Evolutionary conservation across 2,113 vertebrate species (phyloP).

Genomic region (Pholis gunnellus): DNA sequence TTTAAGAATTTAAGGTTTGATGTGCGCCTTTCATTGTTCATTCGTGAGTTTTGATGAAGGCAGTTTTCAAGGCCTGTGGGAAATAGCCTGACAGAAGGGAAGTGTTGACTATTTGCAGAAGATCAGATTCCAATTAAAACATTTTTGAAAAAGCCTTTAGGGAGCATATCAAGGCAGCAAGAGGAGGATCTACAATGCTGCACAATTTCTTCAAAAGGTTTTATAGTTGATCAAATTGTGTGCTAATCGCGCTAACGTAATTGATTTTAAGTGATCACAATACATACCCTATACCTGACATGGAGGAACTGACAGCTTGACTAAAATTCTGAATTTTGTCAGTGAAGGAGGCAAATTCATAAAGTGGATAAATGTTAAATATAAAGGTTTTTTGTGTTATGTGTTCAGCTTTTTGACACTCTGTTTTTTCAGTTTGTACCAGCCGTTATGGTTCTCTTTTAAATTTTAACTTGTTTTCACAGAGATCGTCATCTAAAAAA

Average conservation of each 20-base stretch:
- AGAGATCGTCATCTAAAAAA: too few relatives aligned
- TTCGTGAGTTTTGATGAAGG: not conserved
- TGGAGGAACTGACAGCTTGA: not conserved
- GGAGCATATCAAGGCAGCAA: not conserved
- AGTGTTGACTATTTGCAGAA: conserved; percentile 12
- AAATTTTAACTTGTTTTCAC: too few relatives aligned
- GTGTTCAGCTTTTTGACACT: not conserved
- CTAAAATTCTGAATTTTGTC: not conserved
- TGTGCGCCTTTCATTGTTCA: not conserved
- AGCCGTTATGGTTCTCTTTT: too few relatives aligned
- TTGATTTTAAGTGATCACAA: not conserved
- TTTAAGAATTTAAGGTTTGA: not conserved
- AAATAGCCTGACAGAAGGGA: not conserved
- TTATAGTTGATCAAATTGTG: too few relatives aligned
- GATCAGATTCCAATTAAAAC: conserved; percentile 2
- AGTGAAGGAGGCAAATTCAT: too few relatives aligned
- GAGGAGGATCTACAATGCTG: not conserved
- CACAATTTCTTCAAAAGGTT: not conserved
- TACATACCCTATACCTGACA: not conserved
- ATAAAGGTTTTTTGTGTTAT: not conserved
- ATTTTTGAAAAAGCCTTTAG: not conserved
- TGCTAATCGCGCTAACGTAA: not conserved
- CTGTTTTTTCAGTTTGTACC: not conserved
- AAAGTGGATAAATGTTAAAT: too few relatives aligned
- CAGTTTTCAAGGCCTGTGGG: not conserved